Conservation (phyloP, 2,888 invertebrate genomes). For the Ashinkailepas kermadecensis region DNA sequence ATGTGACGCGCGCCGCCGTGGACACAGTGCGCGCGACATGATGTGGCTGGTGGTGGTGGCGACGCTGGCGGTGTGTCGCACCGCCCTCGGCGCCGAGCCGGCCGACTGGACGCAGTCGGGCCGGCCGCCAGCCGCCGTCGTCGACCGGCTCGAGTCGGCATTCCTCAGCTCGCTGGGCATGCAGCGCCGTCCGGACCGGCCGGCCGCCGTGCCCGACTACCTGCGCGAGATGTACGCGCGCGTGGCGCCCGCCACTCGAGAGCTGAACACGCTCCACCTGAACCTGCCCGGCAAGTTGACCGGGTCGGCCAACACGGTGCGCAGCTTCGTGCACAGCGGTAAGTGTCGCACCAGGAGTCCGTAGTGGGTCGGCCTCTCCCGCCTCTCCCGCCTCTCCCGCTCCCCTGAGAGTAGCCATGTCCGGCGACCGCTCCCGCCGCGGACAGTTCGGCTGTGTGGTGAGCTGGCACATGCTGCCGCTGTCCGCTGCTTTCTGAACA, state of each 20-base stretch:
- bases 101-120: conserved; percentile 33
- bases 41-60: neutral
- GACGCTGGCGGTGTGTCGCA: neutral
- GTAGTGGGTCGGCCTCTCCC: conserved; percentile 28
- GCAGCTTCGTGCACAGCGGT: conserved; percentile 37
- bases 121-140: conserved; percentile 40
- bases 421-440: neutral
- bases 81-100: neutral
- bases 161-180: conserved; percentile 57
- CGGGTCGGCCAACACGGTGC: conserved; percentile 44
- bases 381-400: neutral
- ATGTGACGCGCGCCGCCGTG: neutral
- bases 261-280: conserved; percentile 56
- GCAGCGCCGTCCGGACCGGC: conserved; percentile 48
- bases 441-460: neutral
- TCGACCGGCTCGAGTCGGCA: conserved; percentile 51
- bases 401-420: neutral
- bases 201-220: conserved; percentile 61
- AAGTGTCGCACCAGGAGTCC: neutral
- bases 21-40: neutral
- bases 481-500: too few species aligned
- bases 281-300: conserved; percentile 60
- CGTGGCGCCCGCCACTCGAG: conserved; percentile 51
- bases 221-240: conserved; percentile 69
- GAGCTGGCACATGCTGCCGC: too few species aligned